phyloP scores from a whole-genome alignment of 2,888 invertebrate species.

The Drosophila nr. perissopoda region DNA sequence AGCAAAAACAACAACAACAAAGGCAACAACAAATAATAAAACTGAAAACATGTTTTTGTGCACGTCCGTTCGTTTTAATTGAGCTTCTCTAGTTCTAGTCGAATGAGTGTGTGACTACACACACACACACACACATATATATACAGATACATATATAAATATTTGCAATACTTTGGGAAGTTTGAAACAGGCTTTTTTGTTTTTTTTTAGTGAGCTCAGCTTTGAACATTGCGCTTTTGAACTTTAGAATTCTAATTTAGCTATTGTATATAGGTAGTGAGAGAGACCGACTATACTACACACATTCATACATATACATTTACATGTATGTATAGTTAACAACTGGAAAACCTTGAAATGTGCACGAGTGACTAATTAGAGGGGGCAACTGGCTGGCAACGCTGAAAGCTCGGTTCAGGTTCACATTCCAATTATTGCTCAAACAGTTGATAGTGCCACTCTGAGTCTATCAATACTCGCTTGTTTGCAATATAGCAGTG shows the following conservation, averaged over 20 bases:
- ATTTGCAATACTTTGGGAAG: conserved; percentile 18
- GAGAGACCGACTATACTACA: conserved; percentile 7
- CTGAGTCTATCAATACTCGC: not conserved
- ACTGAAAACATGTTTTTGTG: conserved; percentile 60
- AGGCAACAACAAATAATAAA: conserved; percentile 27
- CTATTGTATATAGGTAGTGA: conserved; percentile 8
- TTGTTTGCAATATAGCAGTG: not conserved
- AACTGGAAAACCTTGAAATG: conserved; percentile 77
- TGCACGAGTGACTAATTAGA: conserved; percentile 77
- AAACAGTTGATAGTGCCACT: not conserved
- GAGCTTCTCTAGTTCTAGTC: conserved; percentile 44
- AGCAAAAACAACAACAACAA: conserved; percentile 5
- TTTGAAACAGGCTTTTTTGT: conserved; percentile 18
- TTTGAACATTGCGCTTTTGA: conserved; percentile 60
- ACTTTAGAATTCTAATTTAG: conserved; percentile 58
- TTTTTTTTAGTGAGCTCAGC: conserved; percentile 32
- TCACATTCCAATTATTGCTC: conserved; percentile 42
- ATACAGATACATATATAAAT: not conserved
- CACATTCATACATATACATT: not conserved
- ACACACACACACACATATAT: not conserved
- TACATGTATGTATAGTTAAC: conserved; percentile 27
- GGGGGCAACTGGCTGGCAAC: conserved; percentile 20
- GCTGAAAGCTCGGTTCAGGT: conserved; percentile 28
- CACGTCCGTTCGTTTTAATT: conserved; percentile 60
- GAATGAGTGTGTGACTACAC: conserved; percentile 18